Evolutionary conservation across 2,113 vertebrate genomes (phyloP).

Genomic region (Tupaia tana): DNA sequence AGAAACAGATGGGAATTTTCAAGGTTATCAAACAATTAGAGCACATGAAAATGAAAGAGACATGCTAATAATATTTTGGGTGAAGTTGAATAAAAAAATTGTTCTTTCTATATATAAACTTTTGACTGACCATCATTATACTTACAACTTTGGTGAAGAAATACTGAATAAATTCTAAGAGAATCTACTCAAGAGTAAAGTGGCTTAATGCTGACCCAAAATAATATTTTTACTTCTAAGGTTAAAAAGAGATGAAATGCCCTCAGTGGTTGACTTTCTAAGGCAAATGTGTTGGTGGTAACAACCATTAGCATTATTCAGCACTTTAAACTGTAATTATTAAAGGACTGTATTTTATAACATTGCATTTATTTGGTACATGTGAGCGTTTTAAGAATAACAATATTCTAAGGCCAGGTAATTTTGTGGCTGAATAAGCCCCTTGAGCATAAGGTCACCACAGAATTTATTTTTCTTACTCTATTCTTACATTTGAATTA

Average conservation of each 20-base stretch:
- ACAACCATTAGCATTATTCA: constrained; percentile 14
- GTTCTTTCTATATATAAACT: neutral
- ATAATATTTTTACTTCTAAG: constrained; percentile 58
- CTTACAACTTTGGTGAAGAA: constrained; percentile 19
- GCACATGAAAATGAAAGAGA: constrained; percentile 8
- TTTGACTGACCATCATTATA: constrained; percentile 26
- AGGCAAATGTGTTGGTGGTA: neutral
- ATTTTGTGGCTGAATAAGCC: neutral
- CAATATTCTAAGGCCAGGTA: neutral
- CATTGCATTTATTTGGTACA: constrained; percentile 16
- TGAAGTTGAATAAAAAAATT: constrained; percentile 45
- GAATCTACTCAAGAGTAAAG: constrained; percentile 1
- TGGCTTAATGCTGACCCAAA: neutral
- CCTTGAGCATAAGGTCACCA: constrained; percentile 18
- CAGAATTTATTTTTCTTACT: constrained; percentile 46
- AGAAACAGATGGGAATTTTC: constrained; percentile 33
- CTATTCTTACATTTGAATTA: constrained; percentile 21
- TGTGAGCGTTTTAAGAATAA: constrained; percentile 50
- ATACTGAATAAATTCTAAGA: constrained; percentile 1
- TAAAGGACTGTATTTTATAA: neutral
- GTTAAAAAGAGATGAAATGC: constrained; percentile 44
- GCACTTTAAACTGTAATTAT: neutral
- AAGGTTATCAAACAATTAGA: constrained; percentile 55
- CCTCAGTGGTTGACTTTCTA: neutral
- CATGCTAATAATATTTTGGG: constrained; percentile 17